Evolutionary conservation across 1,140 invertebrate species (phyloP).

Genomic region (Watersipora subatra): DNA sequence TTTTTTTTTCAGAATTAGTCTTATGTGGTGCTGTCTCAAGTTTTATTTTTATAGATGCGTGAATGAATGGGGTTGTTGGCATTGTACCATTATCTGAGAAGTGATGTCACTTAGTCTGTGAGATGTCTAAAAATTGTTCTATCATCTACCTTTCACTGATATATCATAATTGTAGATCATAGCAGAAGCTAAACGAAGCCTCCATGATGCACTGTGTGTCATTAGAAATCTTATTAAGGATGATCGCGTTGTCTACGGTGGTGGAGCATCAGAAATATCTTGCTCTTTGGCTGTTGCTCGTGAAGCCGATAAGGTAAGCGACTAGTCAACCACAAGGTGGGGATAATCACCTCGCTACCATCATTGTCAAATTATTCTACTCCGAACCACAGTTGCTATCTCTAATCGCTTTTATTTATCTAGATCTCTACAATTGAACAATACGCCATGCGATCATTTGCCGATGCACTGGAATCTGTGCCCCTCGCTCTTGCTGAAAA

Average conservation of each 20-base stretch:
- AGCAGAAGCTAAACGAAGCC: slow-evolving; percentile 89
- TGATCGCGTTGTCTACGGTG: slow-evolving; percentile 87
- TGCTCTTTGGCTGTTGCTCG: slow-evolving; percentile 78
- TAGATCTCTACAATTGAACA: slow-evolving; percentile 82
- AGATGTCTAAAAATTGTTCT: not conserved
- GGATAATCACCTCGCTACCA: not conserved
- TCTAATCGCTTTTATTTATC: slow-evolving; percentile 6
- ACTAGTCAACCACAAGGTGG: no score
- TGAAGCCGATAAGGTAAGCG: slow-evolving; percentile 71
- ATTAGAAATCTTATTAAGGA: slow-evolving; percentile 87
- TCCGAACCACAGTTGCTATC: not conserved
- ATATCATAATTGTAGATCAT: slow-evolving; percentile 56
- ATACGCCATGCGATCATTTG: slow-evolving; percentile 89
- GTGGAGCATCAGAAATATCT: slow-evolving; percentile 88
- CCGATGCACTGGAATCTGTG: slow-evolving; percentile 85
- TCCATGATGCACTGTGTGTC: slow-evolving; percentile 95
- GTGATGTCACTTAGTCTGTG: no score
- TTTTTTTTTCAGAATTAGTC: no score
- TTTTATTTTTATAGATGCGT: no score
- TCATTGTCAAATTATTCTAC: not conserved
- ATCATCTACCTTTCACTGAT: no score
- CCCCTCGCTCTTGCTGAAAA: slow-evolving; percentile 94
- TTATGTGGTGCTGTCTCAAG: no score
- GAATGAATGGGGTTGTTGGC: no score
- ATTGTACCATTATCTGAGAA: no score